Evolutionary conservation across 2,113 vertebrate genomes (phyloP).

Genomic region (Furnarius figulus): DNA sequence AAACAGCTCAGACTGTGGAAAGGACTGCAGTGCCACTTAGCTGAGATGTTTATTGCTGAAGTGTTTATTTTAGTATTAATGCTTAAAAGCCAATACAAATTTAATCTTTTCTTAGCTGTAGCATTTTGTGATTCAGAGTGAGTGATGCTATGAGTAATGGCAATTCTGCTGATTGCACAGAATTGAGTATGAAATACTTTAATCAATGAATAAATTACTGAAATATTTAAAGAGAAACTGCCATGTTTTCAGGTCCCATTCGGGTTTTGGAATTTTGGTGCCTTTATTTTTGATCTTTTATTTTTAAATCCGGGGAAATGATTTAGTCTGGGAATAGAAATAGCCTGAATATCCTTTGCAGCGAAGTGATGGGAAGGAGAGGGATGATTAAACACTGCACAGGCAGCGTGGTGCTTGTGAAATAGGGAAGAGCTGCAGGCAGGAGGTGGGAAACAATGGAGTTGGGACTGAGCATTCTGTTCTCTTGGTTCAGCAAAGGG

Average conservation of each 20-base stretch:
- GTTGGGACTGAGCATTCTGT: fast-evolving
- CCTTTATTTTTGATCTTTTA: background rate
- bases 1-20: background rate
- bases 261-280: background rate
- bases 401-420: fast-evolving
- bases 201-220: slow-evolving; percentile 1
- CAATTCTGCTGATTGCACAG: slow-evolving; percentile 54
- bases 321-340: background rate
- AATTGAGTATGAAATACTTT: background rate
- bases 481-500: background rate
- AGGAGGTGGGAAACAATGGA: background rate
- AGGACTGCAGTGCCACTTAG: slow-evolving; percentile 5
- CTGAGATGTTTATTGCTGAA: slow-evolving; percentile 34
- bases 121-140: slow-evolving; percentile 16
- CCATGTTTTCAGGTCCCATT: background rate
- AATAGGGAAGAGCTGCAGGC: background rate
- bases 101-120: slow-evolving; percentile 16
- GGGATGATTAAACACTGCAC: background rate
- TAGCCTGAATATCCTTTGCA: background rate
- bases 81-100: slow-evolving; percentile 49
- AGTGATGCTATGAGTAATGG: slow-evolving; percentile 30
- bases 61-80: slow-evolving; percentile 49
- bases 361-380: background rate
- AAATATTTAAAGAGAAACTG: background rate
- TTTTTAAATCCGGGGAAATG: background rate